Base-by-base conservation (phyloP, 2,113 vertebrate species). In the Cochlearius cochlearius region DNA sequence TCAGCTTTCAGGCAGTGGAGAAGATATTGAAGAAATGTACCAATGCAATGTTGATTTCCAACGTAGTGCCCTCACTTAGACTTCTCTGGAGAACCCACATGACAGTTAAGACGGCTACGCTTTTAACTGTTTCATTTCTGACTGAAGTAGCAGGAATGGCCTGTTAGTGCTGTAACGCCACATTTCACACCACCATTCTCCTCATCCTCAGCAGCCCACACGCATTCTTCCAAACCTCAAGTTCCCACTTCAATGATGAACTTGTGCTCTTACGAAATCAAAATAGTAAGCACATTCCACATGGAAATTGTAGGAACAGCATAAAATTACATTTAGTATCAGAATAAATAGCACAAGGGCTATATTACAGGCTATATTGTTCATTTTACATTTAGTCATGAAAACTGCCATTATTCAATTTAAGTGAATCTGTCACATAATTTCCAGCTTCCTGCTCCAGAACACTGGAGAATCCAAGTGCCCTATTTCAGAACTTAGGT, bases 261-360 rank as follows among this genome's bases (percentile, higher is more conserved):
- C 80, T 97, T 95, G 23, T 92, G 58, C 69, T 95, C 74, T 75
- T 85, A 68, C 16, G 50, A 94, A 92, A 94, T 94, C 74, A 94
- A 97, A 96, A 73, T 91, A 91, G 74, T 92, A 94, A 95, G 89
- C 84, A 83, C 89, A 95, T 94, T 95, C 94, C 93, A 91, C 67
- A 83, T 55, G n/a, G 71, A 92, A 97, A 97, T 67, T 90, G 66
- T 55, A 94, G 71, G 41, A 94, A 92, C 30, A 83, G 93, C 59
- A 92, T 96, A 92, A 96, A 88, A 92, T 92, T 96, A 50, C 85
- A 73, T 95, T 96, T 90, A 90, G 75, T 95, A 96, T 96, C 92
- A 83, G 95, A 88, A 96, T 94, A 95, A 97, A 96, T 95, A 96
- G 82, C 82, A 83, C 74, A n/a, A 93, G 90, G 90, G 43, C 85